Conservation (phyloP, 1,140 invertebrate species). For the Apolygus lucorum region DNA sequence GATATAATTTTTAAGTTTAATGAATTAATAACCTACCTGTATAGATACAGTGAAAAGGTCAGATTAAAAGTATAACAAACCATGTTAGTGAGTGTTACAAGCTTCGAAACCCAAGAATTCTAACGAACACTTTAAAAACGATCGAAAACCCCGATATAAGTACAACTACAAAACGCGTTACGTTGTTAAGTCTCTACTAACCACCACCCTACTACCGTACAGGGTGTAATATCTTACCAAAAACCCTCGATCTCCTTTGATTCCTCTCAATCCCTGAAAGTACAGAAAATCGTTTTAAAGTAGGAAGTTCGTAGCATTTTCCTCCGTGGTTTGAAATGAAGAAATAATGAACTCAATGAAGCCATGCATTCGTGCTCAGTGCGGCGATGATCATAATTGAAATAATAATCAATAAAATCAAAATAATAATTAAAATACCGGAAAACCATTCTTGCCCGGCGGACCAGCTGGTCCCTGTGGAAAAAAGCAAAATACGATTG, state of each 20-base stretch:
- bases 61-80: no score
- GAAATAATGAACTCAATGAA: background rate
- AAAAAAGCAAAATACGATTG: conserved; percentile 43
- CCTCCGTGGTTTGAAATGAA: conserved; percentile 37
- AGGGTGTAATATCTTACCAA: conserved; percentile 48
- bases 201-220: conserved; percentile 13
- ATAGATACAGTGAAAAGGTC: no score
- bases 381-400: conserved; percentile 44
- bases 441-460: conserved; percentile 78
- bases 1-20: no score
- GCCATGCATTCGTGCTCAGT: conserved; percentile 8
- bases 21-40: no score
- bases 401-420: conserved; percentile 37
- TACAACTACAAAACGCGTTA: background rate
- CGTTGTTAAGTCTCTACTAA: background rate
- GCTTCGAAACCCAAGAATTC: no score
- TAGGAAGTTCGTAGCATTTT: no score
- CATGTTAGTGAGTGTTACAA: no score
- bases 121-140: no score
- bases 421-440: conserved; percentile 58
- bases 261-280: conserved; percentile 57
- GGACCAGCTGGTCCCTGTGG: conserved; percentile 68
- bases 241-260: conserved; percentile 54
- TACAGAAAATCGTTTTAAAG: conserved; percentile 20
- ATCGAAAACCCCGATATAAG: no score